Conservation (phyloP, 2,888 invertebrate species). For the Cheilosia grossa region DNA sequence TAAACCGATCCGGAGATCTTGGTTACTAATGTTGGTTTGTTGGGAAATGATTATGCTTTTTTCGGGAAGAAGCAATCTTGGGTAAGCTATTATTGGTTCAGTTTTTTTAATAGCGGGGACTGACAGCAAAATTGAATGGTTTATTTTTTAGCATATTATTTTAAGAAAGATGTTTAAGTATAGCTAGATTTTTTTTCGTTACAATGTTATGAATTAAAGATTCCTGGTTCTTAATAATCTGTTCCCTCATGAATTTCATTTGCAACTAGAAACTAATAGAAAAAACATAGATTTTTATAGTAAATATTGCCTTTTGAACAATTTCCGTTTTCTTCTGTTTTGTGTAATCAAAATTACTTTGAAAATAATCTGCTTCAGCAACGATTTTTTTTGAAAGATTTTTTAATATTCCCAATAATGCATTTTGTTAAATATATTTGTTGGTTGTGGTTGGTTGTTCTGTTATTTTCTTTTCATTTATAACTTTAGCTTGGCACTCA, state of each 20-base stretch:
- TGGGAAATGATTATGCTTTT: too few relatives aligned
- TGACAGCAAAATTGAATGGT: too few relatives aligned
- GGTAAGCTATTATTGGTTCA: too few relatives aligned
- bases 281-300: neutral
- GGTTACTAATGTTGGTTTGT: too few relatives aligned
- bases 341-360: neutral
- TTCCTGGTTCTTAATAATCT: neutral
- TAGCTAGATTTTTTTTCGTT: too few relatives aligned
- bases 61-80: too few relatives aligned
- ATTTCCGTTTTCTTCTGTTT: neutral
- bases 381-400: constrained; percentile 36
- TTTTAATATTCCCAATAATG: constrained; percentile 50
- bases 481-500: constrained; percentile 82
- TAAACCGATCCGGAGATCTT: too few relatives aligned
- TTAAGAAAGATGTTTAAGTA: too few relatives aligned
- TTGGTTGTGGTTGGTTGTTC: constrained; percentile 18
- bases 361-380: constrained; percentile 69
- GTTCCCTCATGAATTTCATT: neutral
- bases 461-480: constrained; percentile 27
- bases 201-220: too few relatives aligned
- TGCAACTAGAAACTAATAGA: neutral
- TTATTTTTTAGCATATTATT: too few relatives aligned
- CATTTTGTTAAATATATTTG: constrained; percentile 16
- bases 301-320: neutral
- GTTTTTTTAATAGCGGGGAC: too few relatives aligned